Evolutionary conservation across 2,797 vertebrate species (phyloP).

Genomic region (Falco cherrug): DNA sequence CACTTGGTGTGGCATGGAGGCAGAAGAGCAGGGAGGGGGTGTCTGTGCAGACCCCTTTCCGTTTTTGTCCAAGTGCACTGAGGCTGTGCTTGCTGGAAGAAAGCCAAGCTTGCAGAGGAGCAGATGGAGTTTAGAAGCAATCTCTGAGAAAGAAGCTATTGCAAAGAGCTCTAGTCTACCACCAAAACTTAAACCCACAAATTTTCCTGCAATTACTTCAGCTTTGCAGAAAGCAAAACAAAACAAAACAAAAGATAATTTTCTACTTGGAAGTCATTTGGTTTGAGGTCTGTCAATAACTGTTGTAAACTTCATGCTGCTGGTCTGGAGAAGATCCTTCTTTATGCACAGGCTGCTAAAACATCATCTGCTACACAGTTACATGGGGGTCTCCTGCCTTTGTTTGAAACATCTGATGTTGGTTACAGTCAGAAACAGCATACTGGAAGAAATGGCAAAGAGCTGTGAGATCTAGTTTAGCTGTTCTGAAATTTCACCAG

Average conservation of each 20-base stretch:
- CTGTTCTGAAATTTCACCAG: neutral
- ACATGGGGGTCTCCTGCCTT: neutral
- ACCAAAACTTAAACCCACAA: rapidly evolving
- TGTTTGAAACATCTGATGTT: neutral
- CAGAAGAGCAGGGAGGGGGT: neutral
- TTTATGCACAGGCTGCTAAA: neutral
- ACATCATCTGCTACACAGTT: neutral
- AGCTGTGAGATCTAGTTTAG: neutral
- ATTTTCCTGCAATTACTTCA: neutral
- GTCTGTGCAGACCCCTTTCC: neutral
- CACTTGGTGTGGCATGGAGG: rapidly evolving
- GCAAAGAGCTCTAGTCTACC: neutral
- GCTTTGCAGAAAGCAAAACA: neutral
- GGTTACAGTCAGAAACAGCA: neutral
- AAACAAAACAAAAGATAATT: neutral
- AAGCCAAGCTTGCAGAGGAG: neutral
- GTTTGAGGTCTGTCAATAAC: neutral
- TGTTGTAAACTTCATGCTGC: neutral
- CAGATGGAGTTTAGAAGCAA: neutral
- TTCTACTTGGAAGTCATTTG: neutral
- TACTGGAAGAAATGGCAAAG: neutral
- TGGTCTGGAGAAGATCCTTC: neutral
- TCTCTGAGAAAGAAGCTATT: neutral
- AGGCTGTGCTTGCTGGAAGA: neutral
- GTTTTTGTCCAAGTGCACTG: rapidly evolving